phyloP scores from a whole-genome alignment of 2,113 vertebrate species.

The Ovis aries region DNA sequence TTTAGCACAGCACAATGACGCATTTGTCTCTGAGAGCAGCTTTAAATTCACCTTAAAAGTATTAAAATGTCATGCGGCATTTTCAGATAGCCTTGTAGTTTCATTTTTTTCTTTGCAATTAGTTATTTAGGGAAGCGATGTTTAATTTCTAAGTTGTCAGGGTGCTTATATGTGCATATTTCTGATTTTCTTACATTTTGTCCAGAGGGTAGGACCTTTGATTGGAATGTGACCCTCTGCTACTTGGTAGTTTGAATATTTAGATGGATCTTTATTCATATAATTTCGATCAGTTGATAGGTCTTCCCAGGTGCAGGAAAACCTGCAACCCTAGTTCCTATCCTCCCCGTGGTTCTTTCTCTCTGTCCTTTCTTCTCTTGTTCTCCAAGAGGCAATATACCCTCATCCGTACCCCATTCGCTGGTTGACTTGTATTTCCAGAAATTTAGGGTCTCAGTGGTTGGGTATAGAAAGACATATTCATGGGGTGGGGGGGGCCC shows the following conservation, averaged over 20 bases:
- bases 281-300: background rate
- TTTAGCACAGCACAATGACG: background rate
- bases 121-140: background rate
- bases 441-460: background rate
- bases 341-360: background rate
- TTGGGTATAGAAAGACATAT: background rate
- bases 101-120: background rate
- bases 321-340: background rate
- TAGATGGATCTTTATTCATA: background rate
- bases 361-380: background rate
- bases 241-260: background rate
- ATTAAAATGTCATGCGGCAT: background rate
- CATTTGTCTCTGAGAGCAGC: background rate
- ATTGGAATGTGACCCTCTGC: background rate
- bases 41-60: background rate
- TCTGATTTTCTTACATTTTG: slow-evolving; percentile 9
- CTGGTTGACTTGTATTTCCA: background rate
- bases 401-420: background rate
- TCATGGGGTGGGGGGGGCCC: background rate
- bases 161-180: background rate
- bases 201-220: background rate
- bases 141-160: background rate
- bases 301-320: background rate
- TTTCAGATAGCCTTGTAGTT: background rate
- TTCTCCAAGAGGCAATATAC: background rate